A percentile compares a stretch with the other conserved stretches of the same genome.
phyloP scores from a whole-genome alignment of 2,888 invertebrate genomes.

The Stenoptilia bipunctidactyla region DNA sequence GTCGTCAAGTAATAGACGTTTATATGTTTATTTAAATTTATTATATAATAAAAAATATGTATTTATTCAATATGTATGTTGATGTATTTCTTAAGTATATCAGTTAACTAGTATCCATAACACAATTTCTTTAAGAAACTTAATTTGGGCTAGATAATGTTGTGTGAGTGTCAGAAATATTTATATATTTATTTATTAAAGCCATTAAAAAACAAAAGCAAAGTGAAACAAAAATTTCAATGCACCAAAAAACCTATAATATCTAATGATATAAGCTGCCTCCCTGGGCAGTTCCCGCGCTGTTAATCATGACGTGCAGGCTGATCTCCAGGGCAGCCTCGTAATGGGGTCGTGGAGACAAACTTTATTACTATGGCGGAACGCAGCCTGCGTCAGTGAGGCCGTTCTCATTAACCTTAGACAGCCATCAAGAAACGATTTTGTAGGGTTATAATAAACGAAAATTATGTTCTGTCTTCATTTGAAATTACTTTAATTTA shows the following conservation, averaged over 20 bases:
- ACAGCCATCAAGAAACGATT: no score
- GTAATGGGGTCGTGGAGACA: slow-evolving; percentile 50
- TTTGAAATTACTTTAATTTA: not conserved
- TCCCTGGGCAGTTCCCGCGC: slow-evolving; percentile 52
- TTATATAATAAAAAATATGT: no score
- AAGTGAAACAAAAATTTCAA: not conserved
- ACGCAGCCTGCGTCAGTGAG: no score
- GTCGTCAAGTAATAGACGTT: no score
- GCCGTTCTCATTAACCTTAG: slow-evolving; percentile 61
- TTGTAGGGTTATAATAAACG: slow-evolving; percentile 1
- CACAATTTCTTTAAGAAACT: no score
- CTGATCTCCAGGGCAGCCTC: slow-evolving; percentile 20
- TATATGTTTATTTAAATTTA: no score
- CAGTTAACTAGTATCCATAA: no score
- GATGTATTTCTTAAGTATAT: no score
- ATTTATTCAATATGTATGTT: no score
- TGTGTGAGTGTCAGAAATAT: no score
- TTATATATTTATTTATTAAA: not conserved
- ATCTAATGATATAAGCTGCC: slow-evolving; percentile 22
- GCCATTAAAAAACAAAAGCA: not conserved
- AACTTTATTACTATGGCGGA: slow-evolving; percentile 57
- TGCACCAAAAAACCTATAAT: slow-evolving; percentile 8
- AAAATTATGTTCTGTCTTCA: not conserved
- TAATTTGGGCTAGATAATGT: no score
- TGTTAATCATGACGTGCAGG: slow-evolving; percentile 48